Conservation (phyloP, 2,113 vertebrate genomes). For the Perca flavescens region DNA sequence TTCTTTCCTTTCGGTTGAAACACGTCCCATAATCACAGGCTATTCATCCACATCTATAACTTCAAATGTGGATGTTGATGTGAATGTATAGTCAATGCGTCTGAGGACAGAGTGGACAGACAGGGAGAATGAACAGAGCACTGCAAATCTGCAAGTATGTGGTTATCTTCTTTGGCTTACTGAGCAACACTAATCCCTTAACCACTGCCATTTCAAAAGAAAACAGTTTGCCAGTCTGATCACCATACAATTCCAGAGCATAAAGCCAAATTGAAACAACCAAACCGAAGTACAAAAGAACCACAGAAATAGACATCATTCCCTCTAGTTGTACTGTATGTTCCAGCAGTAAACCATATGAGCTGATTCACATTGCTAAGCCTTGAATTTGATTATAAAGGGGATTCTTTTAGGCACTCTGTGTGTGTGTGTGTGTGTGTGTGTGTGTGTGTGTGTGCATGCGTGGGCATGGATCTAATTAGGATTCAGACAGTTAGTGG, state of each 20-base stretch:
- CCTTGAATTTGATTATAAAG: slow-evolving; percentile 19
- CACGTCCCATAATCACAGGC: too few relatives aligned
- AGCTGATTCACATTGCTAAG: slow-evolving; percentile 14
- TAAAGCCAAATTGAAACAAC: slow-evolving; percentile 9
- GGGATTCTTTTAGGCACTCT: slow-evolving; percentile 6
- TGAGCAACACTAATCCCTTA: background rate
- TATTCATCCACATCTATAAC: too few relatives aligned
- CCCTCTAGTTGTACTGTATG: background rate
- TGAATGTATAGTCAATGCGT: background rate
- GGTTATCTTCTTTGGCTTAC: background rate
- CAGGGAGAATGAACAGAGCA: background rate
- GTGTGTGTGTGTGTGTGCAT: background rate
- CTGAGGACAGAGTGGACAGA: background rate
- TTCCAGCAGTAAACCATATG: slow-evolving; percentile 26
- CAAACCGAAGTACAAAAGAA: background rate
- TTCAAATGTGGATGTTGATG: background rate
- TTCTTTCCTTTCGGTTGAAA: too few relatives aligned
- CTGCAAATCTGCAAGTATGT: background rate
- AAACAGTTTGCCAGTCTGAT: slow-evolving; percentile 13
- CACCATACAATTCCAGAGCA: background rate
- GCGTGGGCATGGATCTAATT: slow-evolving; percentile 41
- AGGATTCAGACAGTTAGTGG: slow-evolving; percentile 56
- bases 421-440: background rate
- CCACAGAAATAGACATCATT: background rate
- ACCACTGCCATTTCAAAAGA: slow-evolving; percentile 15